Percentiles rank a stretch among this genome's conserved stretches.
Conservation (phyloP, 2,113 vertebrate species). For the Vulpes lagopus region DNA sequence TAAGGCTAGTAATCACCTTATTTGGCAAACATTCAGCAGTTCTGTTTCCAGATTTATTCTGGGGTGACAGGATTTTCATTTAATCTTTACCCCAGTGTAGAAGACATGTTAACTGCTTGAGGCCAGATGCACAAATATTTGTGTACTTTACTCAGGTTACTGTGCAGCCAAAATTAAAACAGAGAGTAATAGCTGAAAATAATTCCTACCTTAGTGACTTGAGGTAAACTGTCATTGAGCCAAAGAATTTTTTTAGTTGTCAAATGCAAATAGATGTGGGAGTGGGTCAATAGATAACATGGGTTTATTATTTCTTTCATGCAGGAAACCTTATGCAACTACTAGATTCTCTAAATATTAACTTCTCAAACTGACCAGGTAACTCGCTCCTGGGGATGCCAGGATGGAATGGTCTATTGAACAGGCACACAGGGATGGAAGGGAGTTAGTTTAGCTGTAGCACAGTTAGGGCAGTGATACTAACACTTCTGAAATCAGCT, state of each 20-base stretch:
- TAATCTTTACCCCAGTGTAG: conserved; percentile 76
- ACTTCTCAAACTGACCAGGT: conserved; percentile 62
- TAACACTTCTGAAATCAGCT: conserved; percentile 30
- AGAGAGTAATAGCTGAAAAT: conserved; percentile 59
- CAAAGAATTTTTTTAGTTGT: not conserved
- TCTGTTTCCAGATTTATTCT: conserved; percentile 81
- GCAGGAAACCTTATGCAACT: conserved; percentile 21
- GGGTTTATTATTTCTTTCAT: conserved; percentile 64
- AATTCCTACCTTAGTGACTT: conserved; percentile 69
- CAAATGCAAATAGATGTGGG: conserved; percentile 59
- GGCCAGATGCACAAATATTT: conserved; percentile 62
- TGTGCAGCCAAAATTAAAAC: conserved; percentile 66
- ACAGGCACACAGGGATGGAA: not conserved
- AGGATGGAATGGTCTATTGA: conserved; percentile 33
- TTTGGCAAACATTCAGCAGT: conserved; percentile 77
- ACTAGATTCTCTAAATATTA: conserved; percentile 74
- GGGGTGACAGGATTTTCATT: conserved; percentile 78
- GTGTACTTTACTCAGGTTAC: conserved; percentile 51
- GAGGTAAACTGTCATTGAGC: conserved; percentile 41
- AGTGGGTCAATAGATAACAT: conserved; percentile 69
- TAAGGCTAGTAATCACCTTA: conserved; percentile 80
- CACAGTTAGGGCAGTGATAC: not conserved
- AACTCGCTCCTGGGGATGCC: not conserved
- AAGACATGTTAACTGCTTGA: conserved; percentile 78
- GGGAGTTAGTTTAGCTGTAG: not conserved